Conservation (phyloP, 1,140 invertebrate species). For the Papilio machaon region DNA sequence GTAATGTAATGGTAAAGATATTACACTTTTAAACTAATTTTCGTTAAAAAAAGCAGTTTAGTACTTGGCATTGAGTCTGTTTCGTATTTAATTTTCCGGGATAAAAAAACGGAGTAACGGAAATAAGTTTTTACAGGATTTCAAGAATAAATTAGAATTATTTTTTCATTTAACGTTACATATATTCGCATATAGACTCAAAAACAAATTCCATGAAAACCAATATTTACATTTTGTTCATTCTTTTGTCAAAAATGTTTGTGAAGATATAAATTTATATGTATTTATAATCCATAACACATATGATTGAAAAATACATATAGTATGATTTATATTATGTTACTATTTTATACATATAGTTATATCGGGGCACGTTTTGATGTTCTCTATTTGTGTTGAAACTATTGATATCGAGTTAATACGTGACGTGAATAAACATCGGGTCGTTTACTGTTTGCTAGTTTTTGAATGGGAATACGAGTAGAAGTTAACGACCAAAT, state of each 20-base stretch:
- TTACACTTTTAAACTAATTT: background rate
- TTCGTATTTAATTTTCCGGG: conserved; percentile 27
- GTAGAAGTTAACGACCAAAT: background rate
- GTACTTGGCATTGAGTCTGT: conserved; percentile 18
- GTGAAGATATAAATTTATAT: background rate
- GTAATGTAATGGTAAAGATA: background rate
- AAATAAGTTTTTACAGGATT: conserved; percentile 19
- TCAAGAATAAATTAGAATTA: conserved; percentile 16
- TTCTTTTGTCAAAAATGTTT: background rate
- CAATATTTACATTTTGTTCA: background rate
- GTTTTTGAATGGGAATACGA: conserved; percentile 16
- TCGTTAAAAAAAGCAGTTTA: conserved; percentile 1
- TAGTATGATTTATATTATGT: background rate
- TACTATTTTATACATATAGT: background rate
- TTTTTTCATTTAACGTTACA: background rate
- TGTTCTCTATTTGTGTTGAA: conserved; percentile 1
- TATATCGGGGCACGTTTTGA: background rate
- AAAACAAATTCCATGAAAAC: background rate
- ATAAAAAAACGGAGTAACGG: background rate
- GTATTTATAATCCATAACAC: background rate
- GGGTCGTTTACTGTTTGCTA: background rate
- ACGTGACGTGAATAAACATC: conserved; percentile 6
- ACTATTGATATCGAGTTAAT: conserved; percentile 13
- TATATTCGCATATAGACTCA: background rate
- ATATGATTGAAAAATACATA: background rate